phyloP scores from a whole-genome alignment of 1,140 invertebrate species.

The Drosophila subobscura region DNA sequence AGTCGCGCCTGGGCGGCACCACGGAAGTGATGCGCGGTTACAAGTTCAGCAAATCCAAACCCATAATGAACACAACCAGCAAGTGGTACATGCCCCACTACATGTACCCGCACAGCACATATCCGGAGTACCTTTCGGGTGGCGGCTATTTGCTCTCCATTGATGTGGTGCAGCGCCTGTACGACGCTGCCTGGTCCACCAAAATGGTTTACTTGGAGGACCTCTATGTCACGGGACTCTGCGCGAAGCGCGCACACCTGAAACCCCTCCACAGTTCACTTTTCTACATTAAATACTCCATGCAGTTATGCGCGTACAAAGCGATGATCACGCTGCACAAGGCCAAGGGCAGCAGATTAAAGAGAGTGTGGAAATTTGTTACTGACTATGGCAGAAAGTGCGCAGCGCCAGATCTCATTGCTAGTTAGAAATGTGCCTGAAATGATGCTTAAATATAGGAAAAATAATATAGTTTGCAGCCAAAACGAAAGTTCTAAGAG shows the following conservation, averaged over 20 bases:
- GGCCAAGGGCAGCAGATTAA: constrained; percentile 55
- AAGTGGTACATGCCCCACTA: constrained; percentile 93
- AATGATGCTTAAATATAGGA: too few species aligned
- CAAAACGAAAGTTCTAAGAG: too few species aligned
- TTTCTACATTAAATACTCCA: constrained; percentile 49
- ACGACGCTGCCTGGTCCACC: constrained; percentile 88
- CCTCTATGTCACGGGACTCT: constrained; percentile 91
- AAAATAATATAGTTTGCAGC: too few species aligned
- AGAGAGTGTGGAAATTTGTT: constrained; percentile 62
- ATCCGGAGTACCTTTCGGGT: constrained; percentile 93
- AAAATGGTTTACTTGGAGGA: constrained; percentile 92
- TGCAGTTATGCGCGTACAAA: constrained; percentile 51
- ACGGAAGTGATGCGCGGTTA: constrained; percentile 87
- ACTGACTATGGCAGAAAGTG: constrained; percentile 64
- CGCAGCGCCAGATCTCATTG: constrained; percentile 43
- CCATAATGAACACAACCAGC: constrained; percentile 88
- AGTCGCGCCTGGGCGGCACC: constrained; percentile 53
- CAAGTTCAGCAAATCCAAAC: constrained; percentile 89
- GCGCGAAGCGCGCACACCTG: constrained; percentile 54
- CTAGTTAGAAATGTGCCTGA: too few species aligned
- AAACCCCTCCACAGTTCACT: constrained; percentile 55
- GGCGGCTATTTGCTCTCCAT: constrained; percentile 92
- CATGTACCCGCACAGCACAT: constrained; percentile 89
- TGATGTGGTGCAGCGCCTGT: constrained; percentile 88
- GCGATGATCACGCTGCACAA: constrained; percentile 69